Conservation (phyloP, 2,888 invertebrate genomes). For the Labia minor region DNA sequence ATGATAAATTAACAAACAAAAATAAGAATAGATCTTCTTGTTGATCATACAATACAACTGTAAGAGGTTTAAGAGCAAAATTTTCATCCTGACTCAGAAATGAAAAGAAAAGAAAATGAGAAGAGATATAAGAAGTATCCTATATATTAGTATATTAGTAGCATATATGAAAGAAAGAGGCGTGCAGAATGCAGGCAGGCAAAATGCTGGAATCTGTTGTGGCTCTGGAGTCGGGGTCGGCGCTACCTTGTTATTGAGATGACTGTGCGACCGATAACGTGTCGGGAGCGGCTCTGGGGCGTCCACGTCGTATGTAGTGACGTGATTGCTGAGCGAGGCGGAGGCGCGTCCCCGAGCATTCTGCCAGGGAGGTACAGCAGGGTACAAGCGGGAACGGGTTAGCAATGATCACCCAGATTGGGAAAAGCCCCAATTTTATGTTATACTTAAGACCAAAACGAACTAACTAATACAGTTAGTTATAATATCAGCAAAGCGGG, state of each 20-base stretch:
- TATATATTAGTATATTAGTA: no score
- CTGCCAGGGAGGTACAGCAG: neutral
- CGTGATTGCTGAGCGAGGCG: neutral
- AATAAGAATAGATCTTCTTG: no score
- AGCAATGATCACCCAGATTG: no score
- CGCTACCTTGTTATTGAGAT: neutral
- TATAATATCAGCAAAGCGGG: no score
- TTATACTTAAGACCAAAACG: no score
- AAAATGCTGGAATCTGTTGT: neutral
- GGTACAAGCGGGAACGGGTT: no score
- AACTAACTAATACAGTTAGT: no score
- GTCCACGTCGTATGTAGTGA: neutral
- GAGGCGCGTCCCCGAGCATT: neutral
- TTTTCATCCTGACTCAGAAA: no score
- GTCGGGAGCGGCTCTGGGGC: neutral
- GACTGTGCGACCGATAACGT: neutral
- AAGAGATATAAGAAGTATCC: neutral
- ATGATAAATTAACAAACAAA: no score
- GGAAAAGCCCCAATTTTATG: no score
- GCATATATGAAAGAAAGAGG: neutral
- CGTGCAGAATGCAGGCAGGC: conserved; percentile 7
- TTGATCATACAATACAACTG: no score
- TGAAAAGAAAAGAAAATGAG: neutral
- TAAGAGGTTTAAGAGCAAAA: no score
- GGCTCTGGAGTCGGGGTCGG: neutral